phyloP scores from a whole-genome alignment of 1,140 invertebrate species.

The Lethrus apterus region DNA sequence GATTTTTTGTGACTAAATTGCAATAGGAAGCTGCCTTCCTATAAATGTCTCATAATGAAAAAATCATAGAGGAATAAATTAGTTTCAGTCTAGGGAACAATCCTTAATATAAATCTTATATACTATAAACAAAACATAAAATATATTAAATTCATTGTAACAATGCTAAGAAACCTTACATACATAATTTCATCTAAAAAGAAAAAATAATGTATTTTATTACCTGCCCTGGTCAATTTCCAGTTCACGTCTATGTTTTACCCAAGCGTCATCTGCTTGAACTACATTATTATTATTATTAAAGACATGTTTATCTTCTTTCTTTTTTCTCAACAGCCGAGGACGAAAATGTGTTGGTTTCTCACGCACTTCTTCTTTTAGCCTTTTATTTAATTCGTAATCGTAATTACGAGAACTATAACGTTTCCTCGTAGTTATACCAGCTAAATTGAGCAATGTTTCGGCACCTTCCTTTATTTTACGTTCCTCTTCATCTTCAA shows the following conservation, averaged over 20 bases:
- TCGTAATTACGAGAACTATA: slow-evolving; percentile 21
- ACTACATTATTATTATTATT: slow-evolving; percentile 26
- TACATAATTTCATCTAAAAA: slow-evolving; percentile 11
- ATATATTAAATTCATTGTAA: slow-evolving; percentile 16
- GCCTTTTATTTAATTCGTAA: slow-evolving; percentile 18
- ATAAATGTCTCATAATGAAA: too few species aligned
- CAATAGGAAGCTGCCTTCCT: too few species aligned
- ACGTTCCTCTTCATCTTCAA: slow-evolving; percentile 63
- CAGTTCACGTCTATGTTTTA: slow-evolving; percentile 33
- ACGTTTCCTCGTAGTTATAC: slow-evolving; percentile 37
- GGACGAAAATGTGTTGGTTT: slow-evolving; percentile 33
- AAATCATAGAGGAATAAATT: too few species aligned
- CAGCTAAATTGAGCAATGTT: slow-evolving; percentile 66
- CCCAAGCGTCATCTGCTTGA: slow-evolving; percentile 33
- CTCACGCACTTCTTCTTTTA: slow-evolving; percentile 25
- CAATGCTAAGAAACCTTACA: slow-evolving; percentile 13
- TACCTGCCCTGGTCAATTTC: slow-evolving; percentile 35
- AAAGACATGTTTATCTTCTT: slow-evolving; percentile 27
- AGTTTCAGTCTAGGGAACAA: slow-evolving; percentile 15
- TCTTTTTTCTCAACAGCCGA: slow-evolving; percentile 33
- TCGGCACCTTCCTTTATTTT: slow-evolving; percentile 73
- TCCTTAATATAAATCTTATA: slow-evolving; percentile 17
- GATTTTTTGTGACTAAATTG: too few species aligned
- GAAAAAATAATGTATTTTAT: slow-evolving; percentile 23
- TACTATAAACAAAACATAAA: slow-evolving; percentile 15